These are phyloP conservation scores for Lochmaea capreae DNA, from an alignment of 2,888 invertebrate species.

Conservation along the genomic window DNA sequence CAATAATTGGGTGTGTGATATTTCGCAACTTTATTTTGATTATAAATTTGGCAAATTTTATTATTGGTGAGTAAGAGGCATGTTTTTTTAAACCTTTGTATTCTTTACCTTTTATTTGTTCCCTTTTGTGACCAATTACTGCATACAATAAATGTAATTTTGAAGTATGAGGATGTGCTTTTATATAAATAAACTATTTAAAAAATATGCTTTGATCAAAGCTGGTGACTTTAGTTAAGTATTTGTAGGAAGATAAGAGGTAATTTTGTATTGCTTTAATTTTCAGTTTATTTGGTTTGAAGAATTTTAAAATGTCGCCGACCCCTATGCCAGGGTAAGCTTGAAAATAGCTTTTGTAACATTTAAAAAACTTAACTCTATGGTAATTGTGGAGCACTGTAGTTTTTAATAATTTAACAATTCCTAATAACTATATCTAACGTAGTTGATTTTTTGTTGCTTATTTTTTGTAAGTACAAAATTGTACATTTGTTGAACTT, in stretches of 20 bases:
- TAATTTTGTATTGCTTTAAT: slow-evolving; percentile 41
- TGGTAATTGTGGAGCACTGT: slow-evolving; percentile 16
- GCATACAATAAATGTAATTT: not conserved
- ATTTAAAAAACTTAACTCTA: slow-evolving; percentile 5
- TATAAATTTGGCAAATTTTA: slow-evolving; percentile 11
- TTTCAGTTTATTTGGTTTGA: slow-evolving; percentile 52
- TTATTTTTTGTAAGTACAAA: not conserved
- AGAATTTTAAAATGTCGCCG: slow-evolving; percentile 63
- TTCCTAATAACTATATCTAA: slow-evolving; percentile 1
- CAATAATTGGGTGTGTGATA: slow-evolving; percentile 51
- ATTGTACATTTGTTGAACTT: not conserved
- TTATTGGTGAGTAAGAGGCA: slow-evolving; percentile 27
- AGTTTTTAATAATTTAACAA: slow-evolving; percentile 23
- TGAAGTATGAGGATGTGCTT: slow-evolving; percentile 5
- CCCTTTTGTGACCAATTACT: not conserved
- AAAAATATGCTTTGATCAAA: slow-evolving; percentile 10
- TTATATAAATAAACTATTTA: not conserved
- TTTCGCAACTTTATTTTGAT: slow-evolving; percentile 31
- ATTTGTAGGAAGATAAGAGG: slow-evolving; percentile 15
- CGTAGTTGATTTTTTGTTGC: not conserved
- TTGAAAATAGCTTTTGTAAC: slow-evolving; percentile 11
- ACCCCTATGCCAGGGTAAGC: slow-evolving; percentile 66
- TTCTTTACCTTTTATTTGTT: not conserved
- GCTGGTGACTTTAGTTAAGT: slow-evolving; percentile 9
- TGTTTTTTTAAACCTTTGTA: slow-evolving; percentile 1